A percentile compares a stretch with the other conserved stretches of the same genome.
These are phyloP conservation scores for Hippasteria phrygiana DNA, from an alignment of 53 echinoderm and acorn worm species.

Conservation along the genomic window DNA sequence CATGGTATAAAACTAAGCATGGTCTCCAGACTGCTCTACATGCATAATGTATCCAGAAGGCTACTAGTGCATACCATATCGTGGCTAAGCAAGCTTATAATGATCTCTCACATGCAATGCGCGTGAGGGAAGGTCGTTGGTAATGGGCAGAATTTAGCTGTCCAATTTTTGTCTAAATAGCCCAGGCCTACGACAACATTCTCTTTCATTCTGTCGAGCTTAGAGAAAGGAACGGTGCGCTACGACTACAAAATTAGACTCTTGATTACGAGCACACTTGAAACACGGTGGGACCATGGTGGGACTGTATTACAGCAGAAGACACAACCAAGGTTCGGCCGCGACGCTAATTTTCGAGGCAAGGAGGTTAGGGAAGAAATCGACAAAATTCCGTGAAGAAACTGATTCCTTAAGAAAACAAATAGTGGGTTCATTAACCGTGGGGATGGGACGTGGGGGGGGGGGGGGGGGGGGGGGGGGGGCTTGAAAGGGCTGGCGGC, in stretches of 20 bases:
- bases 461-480: not conserved
- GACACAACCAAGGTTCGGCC: constrained; percentile 1
- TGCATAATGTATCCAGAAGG: constrained; percentile 30
- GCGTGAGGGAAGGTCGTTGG: not conserved
- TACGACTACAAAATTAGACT: not conserved
- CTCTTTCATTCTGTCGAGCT: not conserved
- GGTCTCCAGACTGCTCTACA: not conserved
- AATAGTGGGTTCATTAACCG: constrained; percentile 60
- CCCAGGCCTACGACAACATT: not conserved
- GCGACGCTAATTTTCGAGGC: constrained; percentile 30
- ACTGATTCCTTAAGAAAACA: constrained; percentile 53
- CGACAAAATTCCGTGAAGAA: constrained; percentile 30
- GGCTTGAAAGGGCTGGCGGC: not conserved
- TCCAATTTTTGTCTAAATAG: not conserved
- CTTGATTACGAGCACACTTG: constrained; percentile 10
- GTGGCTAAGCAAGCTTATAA: not conserved
- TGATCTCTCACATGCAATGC: not conserved
- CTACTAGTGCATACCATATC: not conserved
- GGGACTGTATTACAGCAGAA: not conserved
- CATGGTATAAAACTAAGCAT: constrained; percentile 19
- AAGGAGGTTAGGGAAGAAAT: constrained; percentile 47
- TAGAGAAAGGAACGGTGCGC: too few species aligned
- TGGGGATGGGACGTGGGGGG: not conserved
- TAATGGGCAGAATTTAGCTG: not conserved
- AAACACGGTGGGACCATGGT: not conserved